Evolutionary conservation across 2,888 invertebrate species (phyloP).

Genomic region (Leucozona laternaria): DNA sequence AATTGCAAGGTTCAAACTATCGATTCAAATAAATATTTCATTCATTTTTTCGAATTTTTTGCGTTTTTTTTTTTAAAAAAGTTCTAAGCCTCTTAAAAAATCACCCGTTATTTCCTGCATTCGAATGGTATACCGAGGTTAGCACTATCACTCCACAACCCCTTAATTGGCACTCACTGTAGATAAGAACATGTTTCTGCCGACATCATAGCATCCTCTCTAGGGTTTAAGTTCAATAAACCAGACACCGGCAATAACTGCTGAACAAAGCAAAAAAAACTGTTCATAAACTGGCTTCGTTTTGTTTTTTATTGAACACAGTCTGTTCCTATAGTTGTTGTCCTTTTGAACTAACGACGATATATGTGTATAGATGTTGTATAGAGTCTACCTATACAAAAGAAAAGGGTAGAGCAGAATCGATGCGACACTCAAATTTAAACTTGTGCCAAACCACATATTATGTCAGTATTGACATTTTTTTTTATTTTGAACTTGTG

Average conservation of each 20-base stretch:
- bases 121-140: not conserved
- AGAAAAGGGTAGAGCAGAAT: not conserved
- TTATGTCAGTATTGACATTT: conserved; percentile 23
- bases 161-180: conserved; percentile 14
- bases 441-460: conserved; percentile 61
- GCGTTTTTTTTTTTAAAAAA: too few relatives aligned
- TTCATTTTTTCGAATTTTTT: too few relatives aligned
- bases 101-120: not conserved
- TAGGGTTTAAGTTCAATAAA: conserved; percentile 69
- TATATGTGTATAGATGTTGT: not conserved
- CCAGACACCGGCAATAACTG: conserved; percentile 62
- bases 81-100: too few relatives aligned
- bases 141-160: not conserved
- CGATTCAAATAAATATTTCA: too few relatives aligned
- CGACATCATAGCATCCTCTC: conserved; percentile 51
- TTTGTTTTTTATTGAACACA: conserved; percentile 34
- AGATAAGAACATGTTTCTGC: not conserved
- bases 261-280: conserved; percentile 35
- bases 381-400: not conserved
- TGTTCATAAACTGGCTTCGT: conserved; percentile 57
- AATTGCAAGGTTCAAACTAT: too few relatives aligned
- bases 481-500: not conserved
- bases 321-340: conserved; percentile 21
- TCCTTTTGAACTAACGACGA: conserved; percentile 31
- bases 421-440: conserved; percentile 37